Conservation (phyloP, 2,797 vertebrate genomes). For the Melanotaenia nigrans region DNA sequence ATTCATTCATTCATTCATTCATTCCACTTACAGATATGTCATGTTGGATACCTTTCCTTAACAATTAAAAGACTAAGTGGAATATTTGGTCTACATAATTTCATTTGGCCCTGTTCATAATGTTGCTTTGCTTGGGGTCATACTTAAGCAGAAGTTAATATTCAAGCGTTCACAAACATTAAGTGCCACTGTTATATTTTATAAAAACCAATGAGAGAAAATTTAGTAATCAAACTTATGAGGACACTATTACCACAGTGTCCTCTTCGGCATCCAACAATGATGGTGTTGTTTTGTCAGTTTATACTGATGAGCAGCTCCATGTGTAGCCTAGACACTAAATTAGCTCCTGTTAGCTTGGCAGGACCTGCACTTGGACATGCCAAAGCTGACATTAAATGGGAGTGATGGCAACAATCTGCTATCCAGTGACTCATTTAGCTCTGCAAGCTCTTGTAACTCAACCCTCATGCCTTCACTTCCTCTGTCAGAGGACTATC, state of each 20-base stretch:
- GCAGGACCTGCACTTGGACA: constrained; percentile 53
- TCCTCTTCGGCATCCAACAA: neutral
- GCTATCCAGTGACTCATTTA: constrained; percentile 50
- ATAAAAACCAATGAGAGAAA: neutral
- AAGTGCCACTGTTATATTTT: neutral
- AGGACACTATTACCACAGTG: neutral
- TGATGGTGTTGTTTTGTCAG: constrained; percentile 5
- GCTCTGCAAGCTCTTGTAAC: constrained; percentile 53
- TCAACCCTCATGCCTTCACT: constrained; percentile 52
- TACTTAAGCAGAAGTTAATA: neutral
- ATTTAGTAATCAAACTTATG: neutral
- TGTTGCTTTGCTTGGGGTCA: neutral
- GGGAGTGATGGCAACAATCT: constrained; percentile 57
- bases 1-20: no score
- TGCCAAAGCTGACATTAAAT: constrained; percentile 60
- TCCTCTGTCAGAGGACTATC: constrained; percentile 42
- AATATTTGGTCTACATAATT: no score
- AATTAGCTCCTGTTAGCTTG: constrained; percentile 65
- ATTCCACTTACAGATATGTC: no score
- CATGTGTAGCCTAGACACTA: constrained; percentile 27
- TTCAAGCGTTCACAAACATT: neutral
- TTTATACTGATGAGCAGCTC: constrained; percentile 25
- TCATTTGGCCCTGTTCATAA: no score
- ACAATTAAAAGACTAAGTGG: no score
- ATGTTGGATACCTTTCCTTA: no score